phyloP scores from a whole-genome alignment of 2,888 invertebrate species.

The Heliconius aoede region DNA sequence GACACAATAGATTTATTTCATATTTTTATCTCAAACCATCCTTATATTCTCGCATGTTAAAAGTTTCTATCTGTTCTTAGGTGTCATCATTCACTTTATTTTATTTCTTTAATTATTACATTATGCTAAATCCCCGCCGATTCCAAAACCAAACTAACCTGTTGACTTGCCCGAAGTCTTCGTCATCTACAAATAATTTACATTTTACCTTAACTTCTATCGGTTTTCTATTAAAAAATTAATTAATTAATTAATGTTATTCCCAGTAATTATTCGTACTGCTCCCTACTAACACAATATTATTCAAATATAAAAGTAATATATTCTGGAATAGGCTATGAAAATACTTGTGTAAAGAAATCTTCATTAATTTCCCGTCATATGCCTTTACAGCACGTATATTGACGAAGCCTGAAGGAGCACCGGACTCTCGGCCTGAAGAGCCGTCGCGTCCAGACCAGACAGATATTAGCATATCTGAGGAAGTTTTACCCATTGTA shows the following conservation, averaged over 20 bases:
- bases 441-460: conserved; percentile 69
- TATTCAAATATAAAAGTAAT: not conserved
- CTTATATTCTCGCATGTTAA: conserved; percentile 32
- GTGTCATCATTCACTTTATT: conserved; percentile 22
- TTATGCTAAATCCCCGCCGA: conserved; percentile 39
- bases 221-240: too few relatives aligned
- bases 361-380: not conserved
- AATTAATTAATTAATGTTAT: not conserved
- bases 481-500: conserved; percentile 71
- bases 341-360: not conserved
- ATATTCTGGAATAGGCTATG: not conserved
- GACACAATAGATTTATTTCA: conserved; percentile 19
- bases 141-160: conserved; percentile 29
- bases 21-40: not conserved
- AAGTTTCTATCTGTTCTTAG: conserved; percentile 20
- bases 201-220: not conserved
- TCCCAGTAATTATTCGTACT: not conserved
- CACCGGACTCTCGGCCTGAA: conserved; percentile 63
- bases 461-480: conserved; percentile 74
- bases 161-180: conserved; percentile 7
- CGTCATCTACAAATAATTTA: conserved; percentile 6
- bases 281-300: not conserved
- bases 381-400: conserved; percentile 65
- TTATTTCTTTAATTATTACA: conserved; percentile 25
- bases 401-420: conserved; percentile 61